Percentiles rank a stretch among this genome's conserved stretches.
These are phyloP conservation scores for Cyanoramphus novaezelandiae DNA, from an alignment of 2,113 vertebrate genomes.

Conservation along the genomic window DNA sequence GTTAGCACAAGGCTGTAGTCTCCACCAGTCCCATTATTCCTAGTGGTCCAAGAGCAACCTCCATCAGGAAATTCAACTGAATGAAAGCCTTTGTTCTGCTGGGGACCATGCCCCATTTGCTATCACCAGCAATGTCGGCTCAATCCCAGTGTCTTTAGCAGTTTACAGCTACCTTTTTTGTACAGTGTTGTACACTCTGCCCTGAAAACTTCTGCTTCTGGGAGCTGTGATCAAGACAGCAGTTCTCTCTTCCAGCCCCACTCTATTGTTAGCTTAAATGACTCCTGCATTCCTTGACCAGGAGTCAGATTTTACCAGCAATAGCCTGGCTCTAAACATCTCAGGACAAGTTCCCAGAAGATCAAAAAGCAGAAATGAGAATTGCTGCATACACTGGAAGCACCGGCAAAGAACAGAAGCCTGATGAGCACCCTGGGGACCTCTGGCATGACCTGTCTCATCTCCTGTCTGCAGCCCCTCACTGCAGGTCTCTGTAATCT, in stretches of 20 bases:
- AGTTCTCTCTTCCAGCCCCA: rapidly evolving
- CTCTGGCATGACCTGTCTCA: neutral
- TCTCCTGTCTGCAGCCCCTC: neutral
- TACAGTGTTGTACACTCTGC: neutral
- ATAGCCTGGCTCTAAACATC: neutral
- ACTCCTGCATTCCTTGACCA: neutral
- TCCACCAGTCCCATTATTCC: neutral
- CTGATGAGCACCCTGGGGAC: neutral
- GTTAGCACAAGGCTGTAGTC: neutral
- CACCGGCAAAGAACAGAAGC: neutral
- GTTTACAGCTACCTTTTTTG: neutral
- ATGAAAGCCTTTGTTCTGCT: neutral
- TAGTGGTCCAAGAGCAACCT: neutral
- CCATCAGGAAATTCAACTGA: neutral
- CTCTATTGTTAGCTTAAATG: neutral
- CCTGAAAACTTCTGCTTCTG: neutral
- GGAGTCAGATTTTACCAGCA: neutral
- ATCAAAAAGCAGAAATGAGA: neutral
- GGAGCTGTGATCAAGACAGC: neutral
- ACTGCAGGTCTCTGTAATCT: neutral
- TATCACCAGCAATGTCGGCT: neutral
- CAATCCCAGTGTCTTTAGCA: neutral
- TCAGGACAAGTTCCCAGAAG: neutral
- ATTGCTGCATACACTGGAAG: neutral
- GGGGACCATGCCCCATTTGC: neutral